Evolutionary conservation across 2,113 vertebrate genomes (phyloP).

Genomic region (Camelus bactrianus): DNA sequence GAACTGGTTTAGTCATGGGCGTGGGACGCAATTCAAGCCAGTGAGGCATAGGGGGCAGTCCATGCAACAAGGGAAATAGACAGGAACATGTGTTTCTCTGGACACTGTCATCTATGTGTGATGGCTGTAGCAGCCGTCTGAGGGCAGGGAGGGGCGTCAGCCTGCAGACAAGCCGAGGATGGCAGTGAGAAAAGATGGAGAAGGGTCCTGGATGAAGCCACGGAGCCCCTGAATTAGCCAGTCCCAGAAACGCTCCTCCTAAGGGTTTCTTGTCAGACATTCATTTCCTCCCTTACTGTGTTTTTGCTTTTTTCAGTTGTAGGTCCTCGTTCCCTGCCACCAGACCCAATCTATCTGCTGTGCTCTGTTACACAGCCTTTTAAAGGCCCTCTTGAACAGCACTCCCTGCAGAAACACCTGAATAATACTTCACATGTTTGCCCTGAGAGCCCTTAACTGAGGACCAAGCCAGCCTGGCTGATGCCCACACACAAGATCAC

Average conservation of each 20-base stretch:
- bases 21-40: not conserved
- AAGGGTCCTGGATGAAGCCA: not conserved
- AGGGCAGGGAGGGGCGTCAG: not conserved
- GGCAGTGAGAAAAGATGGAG: not conserved
- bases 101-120: not conserved
- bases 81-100: not conserved
- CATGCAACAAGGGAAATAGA: not conserved
- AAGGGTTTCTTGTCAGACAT: not conserved
- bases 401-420: not conserved
- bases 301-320: not conserved
- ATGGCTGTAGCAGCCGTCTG: accelerated
- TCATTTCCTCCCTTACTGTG: not conserved
- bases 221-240: not conserved
- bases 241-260: not conserved
- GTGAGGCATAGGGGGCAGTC: not conserved
- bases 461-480: not conserved
- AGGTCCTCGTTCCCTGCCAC: not conserved
- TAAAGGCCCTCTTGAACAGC: not conserved
- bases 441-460: not conserved
- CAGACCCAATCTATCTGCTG: not conserved
- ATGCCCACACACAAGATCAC: constrained; percentile 53
- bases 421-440: not conserved
- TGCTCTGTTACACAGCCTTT: not conserved
- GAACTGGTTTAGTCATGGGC: not conserved
- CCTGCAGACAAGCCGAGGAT: not conserved